A percentile compares a stretch with the other conserved stretches of the same genome.
Evolutionary conservation across 2,113 vertebrate species (phyloP).

Genomic region (Oophaga pumilio): DNA sequence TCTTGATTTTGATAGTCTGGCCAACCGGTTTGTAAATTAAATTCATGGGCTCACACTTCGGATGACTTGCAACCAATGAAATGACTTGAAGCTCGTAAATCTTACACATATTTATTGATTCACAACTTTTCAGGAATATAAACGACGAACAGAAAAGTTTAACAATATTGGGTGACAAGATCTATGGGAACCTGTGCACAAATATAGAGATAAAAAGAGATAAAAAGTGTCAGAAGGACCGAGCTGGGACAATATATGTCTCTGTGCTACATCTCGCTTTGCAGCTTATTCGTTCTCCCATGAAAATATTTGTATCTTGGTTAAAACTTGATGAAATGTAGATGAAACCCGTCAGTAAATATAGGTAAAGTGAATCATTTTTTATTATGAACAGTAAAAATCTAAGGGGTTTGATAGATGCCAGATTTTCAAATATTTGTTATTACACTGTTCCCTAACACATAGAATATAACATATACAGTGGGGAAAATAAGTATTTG

Average conservation of each 20-base stretch:
- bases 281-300: slow-evolving; percentile 18
- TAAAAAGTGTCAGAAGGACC: slow-evolving; percentile 43
- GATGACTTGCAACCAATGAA: slow-evolving; percentile 64
- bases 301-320: slow-evolving; percentile 31
- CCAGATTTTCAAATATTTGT: background rate
- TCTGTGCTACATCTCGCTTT: background rate
- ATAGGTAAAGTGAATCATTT: background rate
- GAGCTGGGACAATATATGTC: slow-evolving; percentile 38
- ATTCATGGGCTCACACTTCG: slow-evolving; percentile 63
- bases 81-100: slow-evolving; percentile 63
- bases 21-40: slow-evolving; percentile 66
- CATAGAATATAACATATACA: no score
- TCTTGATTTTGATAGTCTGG: slow-evolving; percentile 60
- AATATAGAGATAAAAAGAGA: slow-evolving; percentile 56
- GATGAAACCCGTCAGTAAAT: background rate
- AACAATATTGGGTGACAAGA: slow-evolving; percentile 58
- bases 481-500: no score
- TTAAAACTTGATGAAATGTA: slow-evolving; percentile 39
- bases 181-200: slow-evolving; percentile 40
- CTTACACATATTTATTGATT: slow-evolving; percentile 57
- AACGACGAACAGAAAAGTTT: slow-evolving; percentile 57
- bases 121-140: slow-evolving; percentile 61
- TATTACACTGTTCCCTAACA: no score
- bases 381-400: background rate
- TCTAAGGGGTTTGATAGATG: background rate